Conservation (phyloP, 2,888 invertebrate genomes). For the Xestia ashworthii region DNA sequence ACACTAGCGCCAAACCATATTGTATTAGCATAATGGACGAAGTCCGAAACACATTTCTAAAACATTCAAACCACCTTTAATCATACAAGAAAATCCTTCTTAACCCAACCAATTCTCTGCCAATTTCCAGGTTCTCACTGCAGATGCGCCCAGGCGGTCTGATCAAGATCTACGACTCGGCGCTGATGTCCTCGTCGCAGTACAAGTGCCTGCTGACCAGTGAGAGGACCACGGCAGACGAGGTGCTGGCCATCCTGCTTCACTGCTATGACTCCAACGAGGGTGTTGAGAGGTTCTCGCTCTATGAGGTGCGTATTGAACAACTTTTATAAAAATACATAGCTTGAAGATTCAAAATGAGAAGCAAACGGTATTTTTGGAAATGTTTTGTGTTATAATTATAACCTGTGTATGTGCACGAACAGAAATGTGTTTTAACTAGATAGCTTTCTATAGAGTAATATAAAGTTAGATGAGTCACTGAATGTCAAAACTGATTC, state of each 20-base stretch:
- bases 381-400: background rate
- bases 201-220: slow-evolving; percentile 98
- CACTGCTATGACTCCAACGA: slow-evolving; percentile 96
- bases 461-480: background rate
- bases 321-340: too few species aligned
- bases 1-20: background rate
- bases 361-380: background rate
- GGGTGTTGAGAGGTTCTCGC: slow-evolving; percentile 95
- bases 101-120: slow-evolving; percentile 15
- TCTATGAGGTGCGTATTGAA: slow-evolving; percentile 93
- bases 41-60: background rate
- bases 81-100: background rate
- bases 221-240: slow-evolving; percentile 96
- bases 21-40: background rate
- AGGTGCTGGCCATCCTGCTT: slow-evolving; percentile 95
- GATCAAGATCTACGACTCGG: slow-evolving; percentile 97
- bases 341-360: background rate
- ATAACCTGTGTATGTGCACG: background rate
- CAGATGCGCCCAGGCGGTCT: slow-evolving; percentile 97
- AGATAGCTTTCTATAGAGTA: background rate
- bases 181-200: slow-evolving; percentile 97
- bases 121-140: slow-evolving; percentile 93
- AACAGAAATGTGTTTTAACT: background rate
- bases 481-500: background rate
- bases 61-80: background rate